These are phyloP conservation scores for Boulengeromyrus knoepffleri DNA, from an alignment of 2,113 vertebrate species.

Conservation along the genomic window DNA sequence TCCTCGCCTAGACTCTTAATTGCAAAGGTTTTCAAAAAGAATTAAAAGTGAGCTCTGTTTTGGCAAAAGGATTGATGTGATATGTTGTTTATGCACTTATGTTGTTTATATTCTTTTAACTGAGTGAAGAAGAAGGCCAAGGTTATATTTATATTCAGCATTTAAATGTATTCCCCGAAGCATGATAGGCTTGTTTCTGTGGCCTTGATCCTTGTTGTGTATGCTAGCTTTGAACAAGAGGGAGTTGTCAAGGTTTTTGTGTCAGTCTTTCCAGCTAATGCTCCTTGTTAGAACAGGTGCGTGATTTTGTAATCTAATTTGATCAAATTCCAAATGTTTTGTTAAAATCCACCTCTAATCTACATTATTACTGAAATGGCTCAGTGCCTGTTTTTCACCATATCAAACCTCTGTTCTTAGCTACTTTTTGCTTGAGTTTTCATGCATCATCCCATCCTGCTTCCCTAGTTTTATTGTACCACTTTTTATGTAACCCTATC, in stretches of 20 bases:
- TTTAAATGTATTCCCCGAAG: background rate
- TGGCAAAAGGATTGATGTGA: background rate
- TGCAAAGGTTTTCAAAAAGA: slow-evolving; percentile 5
- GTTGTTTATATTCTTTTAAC: background rate
- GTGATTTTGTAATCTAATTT: background rate
- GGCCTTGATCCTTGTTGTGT: background rate
- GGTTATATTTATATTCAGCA: background rate
- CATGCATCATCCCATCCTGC: background rate
- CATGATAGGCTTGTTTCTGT: background rate
- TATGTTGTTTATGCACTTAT: background rate
- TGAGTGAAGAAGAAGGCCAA: background rate
- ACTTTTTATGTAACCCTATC: background rate
- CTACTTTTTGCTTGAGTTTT: slow-evolving; percentile 32
- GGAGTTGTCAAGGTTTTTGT: background rate
- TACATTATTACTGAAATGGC: slow-evolving; percentile 32
- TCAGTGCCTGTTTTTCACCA: slow-evolving; percentile 33
- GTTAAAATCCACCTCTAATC: slow-evolving; percentile 27
- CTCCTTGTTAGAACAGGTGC: background rate
- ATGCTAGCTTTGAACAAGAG: background rate
- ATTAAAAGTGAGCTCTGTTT: slow-evolving; percentile 7
- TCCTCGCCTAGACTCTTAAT: background rate
- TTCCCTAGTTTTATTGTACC: background rate
- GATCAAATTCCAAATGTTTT: slow-evolving; percentile 22
- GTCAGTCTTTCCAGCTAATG: background rate
- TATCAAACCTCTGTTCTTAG: background rate